Base-by-base conservation (phyloP, 2,113 vertebrate genomes). In the Proteles cristata region DNA sequence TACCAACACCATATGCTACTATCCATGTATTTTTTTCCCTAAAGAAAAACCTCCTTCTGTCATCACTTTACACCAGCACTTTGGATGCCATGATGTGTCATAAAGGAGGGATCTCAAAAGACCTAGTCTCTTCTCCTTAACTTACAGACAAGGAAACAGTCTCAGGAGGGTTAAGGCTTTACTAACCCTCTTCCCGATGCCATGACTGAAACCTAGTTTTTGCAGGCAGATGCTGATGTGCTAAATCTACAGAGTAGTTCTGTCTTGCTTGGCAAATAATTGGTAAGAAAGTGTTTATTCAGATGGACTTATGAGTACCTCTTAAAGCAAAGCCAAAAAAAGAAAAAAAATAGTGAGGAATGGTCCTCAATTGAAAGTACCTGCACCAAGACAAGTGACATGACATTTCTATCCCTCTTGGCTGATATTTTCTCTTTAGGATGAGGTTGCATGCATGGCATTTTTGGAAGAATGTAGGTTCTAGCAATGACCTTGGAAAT, bases 201-300 rank as follows among this genome's bases (percentile, higher is more conserved):
- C n/a, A 53, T 69, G 8, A 53, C 17, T 21, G 39, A 50, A n/a
- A 9, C 33, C 61, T 76, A 66, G 6, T 25, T 65, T 79, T 48
- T 68, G 35, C 89, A 68, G 90, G 6, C 50, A n/a, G 88, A 15
- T 5, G 43, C 28, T 93, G 7, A 53, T 55, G 23, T 80, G 55
- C 79, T 50, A 35, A 83, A 15, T 45, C 3, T 43, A 50, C 45
- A 80, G 69, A 23, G 11, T 26, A 0, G 7, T 48, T 84, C 65
- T 84, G 50, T 23, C 48, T 86, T 92, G 3, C 31, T 77, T 92
- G 33, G 33, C 7, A 71, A 92, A 84, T 71, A 39, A 76, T 35
- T 85, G 25, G 79, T 90, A 69, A 74, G 39, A 15, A 93, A 35
- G 50, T 77, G 23, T 76, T 92, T 58, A 74, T 69, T 95, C 7